These are phyloP conservation scores for Gallinago stenura DNA, from an alignment of 2,797 vertebrate species.

Conservation along the genomic window DNA sequence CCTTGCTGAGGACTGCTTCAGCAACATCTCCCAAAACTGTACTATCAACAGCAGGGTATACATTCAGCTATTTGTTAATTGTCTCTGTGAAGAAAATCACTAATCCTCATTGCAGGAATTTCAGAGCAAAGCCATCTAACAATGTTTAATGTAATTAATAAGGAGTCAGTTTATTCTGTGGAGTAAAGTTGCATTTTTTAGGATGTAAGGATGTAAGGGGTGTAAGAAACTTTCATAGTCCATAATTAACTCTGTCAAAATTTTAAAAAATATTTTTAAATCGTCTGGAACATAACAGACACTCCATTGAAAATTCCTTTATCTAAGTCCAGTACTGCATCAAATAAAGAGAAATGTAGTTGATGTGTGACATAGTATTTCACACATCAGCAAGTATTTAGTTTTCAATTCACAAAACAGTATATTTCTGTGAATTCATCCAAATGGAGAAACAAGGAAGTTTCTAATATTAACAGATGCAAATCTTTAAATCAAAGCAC, in stretches of 20 bases:
- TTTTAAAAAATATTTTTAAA: neutral
- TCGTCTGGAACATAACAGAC: neutral
- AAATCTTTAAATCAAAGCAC: neutral
- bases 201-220: neutral
- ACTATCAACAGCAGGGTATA: neutral
- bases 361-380: neutral
- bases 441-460: neutral
- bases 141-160: neutral
- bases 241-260: neutral
- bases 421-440: neutral
- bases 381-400: neutral
- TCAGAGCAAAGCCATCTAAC: neutral
- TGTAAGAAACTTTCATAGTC: neutral
- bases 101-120: neutral
- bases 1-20: neutral
- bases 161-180: neutral
- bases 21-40: neutral
- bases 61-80: neutral
- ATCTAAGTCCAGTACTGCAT: neutral
- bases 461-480: neutral
- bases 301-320: neutral
- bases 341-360: neutral
- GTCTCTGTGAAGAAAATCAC: neutral
- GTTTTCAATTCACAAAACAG: neutral
- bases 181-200: neutral